Conservation (phyloP, 2,888 invertebrate species). For the Steinernema hermaphroditum region DNA sequence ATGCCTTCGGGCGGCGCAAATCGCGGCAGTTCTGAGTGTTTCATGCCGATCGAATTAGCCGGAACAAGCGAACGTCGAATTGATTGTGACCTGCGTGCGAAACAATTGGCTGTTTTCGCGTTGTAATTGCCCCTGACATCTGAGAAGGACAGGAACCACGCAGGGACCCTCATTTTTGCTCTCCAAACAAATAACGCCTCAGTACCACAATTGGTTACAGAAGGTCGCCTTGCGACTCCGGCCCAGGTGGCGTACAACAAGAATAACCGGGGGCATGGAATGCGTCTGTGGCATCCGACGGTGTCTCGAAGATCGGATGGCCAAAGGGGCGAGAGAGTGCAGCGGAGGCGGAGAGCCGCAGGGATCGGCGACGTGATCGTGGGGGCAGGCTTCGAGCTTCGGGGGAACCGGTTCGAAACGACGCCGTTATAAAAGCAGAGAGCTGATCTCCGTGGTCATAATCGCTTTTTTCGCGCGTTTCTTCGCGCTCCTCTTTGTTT, state of each 20-base stretch:
- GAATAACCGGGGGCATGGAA: too few species aligned
- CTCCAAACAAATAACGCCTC: too few species aligned
- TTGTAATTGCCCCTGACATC: not conserved
- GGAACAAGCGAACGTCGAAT: not conserved
- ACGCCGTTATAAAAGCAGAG: conserved; percentile 14
- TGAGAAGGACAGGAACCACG: too few species aligned
- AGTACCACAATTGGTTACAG: too few species aligned
- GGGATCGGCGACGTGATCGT: conserved; percentile 2
- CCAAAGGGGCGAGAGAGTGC: too few species aligned
- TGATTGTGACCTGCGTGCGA: not conserved
- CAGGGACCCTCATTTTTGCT: too few species aligned
- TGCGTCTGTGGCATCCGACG: not conserved
- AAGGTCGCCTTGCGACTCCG: too few species aligned
- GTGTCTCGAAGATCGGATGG: not conserved
- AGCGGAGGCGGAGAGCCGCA: not conserved
- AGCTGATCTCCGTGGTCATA: conserved; percentile 12
- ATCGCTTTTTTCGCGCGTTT: conserved; percentile 23
- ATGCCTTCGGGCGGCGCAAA: not conserved
- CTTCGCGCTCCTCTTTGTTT: conserved; percentile 20
- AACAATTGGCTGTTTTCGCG: not conserved
- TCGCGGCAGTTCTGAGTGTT: conserved; percentile 1
- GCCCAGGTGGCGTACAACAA: too few species aligned
- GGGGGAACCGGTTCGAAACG: conserved; percentile 12
- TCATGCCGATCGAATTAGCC: not conserved
- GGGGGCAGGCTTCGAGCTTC: conserved; percentile 16